Base-by-base conservation (phyloP, 2,797 vertebrate species). In the Calcarius lapponicus region DNA sequence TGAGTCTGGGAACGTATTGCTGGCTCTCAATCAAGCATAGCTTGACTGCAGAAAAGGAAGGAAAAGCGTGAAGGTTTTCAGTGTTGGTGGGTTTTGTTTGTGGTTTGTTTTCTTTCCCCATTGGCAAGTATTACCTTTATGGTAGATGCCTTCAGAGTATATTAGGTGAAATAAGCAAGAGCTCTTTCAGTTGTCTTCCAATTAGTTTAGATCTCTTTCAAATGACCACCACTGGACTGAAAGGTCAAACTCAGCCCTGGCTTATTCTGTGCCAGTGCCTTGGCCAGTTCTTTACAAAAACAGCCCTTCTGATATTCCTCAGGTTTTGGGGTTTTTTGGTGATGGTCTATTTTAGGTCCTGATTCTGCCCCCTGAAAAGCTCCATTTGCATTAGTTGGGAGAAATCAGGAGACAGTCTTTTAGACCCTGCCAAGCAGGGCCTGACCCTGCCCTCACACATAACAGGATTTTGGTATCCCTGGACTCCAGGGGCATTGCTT, bases 41-140 rank as follows among this genome's bases (percentile, higher is more conserved):
- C 54, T 92, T 78, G 51, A 73, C 72, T 64, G 71, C 54, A 69
- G 80, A 92, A 96, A 70, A 86, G 71, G 95, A 94, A 96, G 88
- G 86, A 89, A 97, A 92, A 95, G 15, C 2, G 0, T 70, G 88
- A 94, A 96, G 88, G 86, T 80, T 96, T 92, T 91, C 0, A 0
- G 51, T 71, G 64, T 76, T 75, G 38, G 17, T 36, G 15, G 10
- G 17, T 25, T 82, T 26, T 40, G 17, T 51, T 17, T 43, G 32
- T 58, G 28, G 47, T 32, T 38, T 56, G 20, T 31, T 60, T 61
- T 64, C 50, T 88, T 79, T 81, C 53, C 17, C 48, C 66, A 4
- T 61, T 91, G 87, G 50, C 71, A 87, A 74, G 13, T 57, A 36
- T 43, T 87, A 29, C 53, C 79, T 62, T 61, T 51, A 40, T 14